Conservation (phyloP, 2,888 invertebrate genomes). For the Gortyna flavago region DNA sequence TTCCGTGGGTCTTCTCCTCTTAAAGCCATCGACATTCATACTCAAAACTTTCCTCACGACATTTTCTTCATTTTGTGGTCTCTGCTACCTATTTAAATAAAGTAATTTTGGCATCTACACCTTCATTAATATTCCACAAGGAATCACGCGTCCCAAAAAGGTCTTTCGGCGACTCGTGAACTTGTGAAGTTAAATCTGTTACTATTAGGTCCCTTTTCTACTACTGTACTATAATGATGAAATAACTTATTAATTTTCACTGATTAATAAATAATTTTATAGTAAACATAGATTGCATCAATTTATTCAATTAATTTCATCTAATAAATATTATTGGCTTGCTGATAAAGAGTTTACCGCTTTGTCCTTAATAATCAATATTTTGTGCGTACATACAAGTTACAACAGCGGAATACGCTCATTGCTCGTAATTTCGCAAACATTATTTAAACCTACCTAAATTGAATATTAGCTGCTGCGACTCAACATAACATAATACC, state of each 20-base stretch:
- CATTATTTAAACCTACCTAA: background rate
- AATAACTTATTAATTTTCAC: slow-evolving; percentile 15
- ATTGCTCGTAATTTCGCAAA: background rate
- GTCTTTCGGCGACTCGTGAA: background rate
- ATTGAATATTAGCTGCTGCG: background rate
- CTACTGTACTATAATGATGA: slow-evolving; percentile 10
- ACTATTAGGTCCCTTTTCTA: background rate
- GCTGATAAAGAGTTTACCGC: slow-evolving; percentile 32
- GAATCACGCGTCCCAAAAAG: background rate
- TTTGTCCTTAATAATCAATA: slow-evolving; percentile 19
- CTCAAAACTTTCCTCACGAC: background rate
- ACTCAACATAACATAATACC: background rate
- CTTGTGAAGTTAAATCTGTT: background rate
- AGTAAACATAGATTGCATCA: slow-evolving; percentile 43
- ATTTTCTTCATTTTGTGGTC: background rate
- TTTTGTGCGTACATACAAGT: slow-evolving; percentile 1
- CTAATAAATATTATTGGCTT: slow-evolving; percentile 26
- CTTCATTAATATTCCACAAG: background rate
- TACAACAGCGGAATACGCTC: background rate
- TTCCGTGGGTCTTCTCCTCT: background rate
- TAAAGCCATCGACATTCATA: background rate
- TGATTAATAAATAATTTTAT: background rate
- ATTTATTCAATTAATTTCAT: slow-evolving; percentile 19
- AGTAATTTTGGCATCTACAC: background rate
- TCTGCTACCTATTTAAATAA: background rate